Percentiles rank a stretch among this genome's conserved stretches.
Evolutionary conservation across 2,113 vertebrate species (phyloP).

Genomic region (Syngnathoides biaculeatus): DNA sequence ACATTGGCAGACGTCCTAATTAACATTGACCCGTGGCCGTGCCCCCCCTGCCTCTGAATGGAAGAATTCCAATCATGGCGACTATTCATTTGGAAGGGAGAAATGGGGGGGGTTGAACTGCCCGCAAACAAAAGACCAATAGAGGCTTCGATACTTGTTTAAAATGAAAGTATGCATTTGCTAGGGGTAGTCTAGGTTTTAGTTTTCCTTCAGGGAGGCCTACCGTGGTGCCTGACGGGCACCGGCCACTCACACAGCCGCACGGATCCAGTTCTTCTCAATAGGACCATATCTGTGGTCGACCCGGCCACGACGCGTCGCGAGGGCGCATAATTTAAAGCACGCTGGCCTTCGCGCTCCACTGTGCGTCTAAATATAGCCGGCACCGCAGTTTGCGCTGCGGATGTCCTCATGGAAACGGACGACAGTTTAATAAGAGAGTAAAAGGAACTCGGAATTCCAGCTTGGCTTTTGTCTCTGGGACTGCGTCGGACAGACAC

Average conservation of each 20-base stretch:
- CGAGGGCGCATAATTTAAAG: neutral
- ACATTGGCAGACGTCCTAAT: neutral
- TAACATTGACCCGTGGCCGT: neutral
- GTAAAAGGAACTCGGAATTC: neutral
- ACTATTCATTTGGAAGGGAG: neutral
- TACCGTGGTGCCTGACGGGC: neutral
- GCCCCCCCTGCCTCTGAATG: neutral
- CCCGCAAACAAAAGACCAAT: neutral
- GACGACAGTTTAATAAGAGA: constrained; percentile 1
- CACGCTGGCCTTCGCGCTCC: neutral
- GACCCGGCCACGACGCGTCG: neutral
- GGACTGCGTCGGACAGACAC: no score
- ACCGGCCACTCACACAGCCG: neutral
- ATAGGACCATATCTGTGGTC: no score
- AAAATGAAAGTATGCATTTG: no score
- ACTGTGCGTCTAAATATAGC: neutral
- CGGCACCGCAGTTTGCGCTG: neutral
- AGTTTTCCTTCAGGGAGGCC: neutral
- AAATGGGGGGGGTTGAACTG: neutral
- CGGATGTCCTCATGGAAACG: neutral
- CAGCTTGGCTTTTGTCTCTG: neutral
- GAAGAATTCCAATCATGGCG: neutral
- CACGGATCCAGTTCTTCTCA: neutral
- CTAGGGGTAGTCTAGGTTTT: no score
- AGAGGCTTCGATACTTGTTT: neutral